phyloP scores from a whole-genome alignment of 1,140 invertebrate genomes.

The Drosophila jambulina region DNA sequence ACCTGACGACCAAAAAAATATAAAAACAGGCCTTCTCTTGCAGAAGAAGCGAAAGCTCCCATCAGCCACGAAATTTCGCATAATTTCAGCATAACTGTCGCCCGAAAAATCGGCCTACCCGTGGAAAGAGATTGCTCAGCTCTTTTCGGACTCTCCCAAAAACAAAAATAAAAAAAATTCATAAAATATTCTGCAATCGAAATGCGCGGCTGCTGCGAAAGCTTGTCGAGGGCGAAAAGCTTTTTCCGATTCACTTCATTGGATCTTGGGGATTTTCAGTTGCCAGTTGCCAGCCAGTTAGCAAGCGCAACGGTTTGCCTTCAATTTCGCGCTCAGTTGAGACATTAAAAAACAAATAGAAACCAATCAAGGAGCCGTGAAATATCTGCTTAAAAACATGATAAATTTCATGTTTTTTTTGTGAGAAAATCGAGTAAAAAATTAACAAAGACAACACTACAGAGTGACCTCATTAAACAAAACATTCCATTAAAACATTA shows the following conservation, averaged over 20 bases:
- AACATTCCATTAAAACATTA: background rate
- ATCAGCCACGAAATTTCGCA: slow-evolving; percentile 64
- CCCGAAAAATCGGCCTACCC: slow-evolving; percentile 19
- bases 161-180: background rate
- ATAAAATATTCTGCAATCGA: slow-evolving; percentile 40
- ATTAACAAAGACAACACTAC: slow-evolving; percentile 1
- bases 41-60: slow-evolving; percentile 60
- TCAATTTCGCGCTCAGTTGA: slow-evolving; percentile 30
- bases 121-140: slow-evolving; percentile 17
- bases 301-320: slow-evolving; percentile 62
- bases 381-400: slow-evolving; percentile 20
- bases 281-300: slow-evolving; percentile 66
- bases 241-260: slow-evolving; percentile 40
- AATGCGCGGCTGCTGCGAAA: slow-evolving; percentile 33
- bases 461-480: background rate
- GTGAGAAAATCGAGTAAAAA: background rate
- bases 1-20: slow-evolving; percentile 35
- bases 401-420: background rate
- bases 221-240: slow-evolving; percentile 44
- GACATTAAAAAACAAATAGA: background rate
- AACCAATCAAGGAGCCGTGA: slow-evolving; percentile 17
- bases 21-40: slow-evolving; percentile 37
- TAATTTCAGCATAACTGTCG: slow-evolving; percentile 57
- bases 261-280: slow-evolving; percentile 45
- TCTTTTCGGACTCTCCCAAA: slow-evolving; percentile 15